Conservation (phyloP, 1,140 invertebrate species). For the Heliconius congener region DNA sequence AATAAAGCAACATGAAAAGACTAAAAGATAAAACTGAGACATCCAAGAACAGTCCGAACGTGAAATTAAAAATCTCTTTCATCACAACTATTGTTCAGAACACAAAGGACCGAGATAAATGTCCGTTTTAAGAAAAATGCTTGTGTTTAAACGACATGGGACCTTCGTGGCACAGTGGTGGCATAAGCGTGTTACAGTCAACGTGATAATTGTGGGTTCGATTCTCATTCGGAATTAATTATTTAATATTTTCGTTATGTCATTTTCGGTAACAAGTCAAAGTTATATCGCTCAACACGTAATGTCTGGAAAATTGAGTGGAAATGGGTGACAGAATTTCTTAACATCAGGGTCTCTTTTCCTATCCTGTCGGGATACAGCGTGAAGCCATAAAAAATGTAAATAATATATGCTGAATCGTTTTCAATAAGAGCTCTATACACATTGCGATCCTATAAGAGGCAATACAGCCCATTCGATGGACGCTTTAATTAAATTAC, state of each 20-base stretch:
- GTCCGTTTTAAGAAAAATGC: conserved; percentile 27
- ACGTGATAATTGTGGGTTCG: too few species aligned
- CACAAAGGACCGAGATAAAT: conserved; percentile 45
- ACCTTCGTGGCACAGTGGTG: too few species aligned
- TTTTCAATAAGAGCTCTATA: conserved; percentile 4
- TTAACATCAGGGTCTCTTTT: background rate
- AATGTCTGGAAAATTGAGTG: too few species aligned
- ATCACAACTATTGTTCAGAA: conserved; percentile 42
- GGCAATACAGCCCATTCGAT: background rate
- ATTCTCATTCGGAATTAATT: too few species aligned
- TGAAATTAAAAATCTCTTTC: conserved; percentile 53
- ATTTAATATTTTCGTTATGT: too few species aligned
- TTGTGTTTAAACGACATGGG: background rate
- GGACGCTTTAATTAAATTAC: conserved; percentile 25
- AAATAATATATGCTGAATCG: conserved; percentile 26
- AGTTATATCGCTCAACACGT: too few species aligned
- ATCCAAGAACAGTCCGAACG: conserved; percentile 37
- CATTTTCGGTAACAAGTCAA: too few species aligned
- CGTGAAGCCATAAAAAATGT: conserved; percentile 10
- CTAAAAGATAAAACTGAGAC: conserved; percentile 34
- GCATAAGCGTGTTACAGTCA: too few species aligned
- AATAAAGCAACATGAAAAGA: conserved; percentile 35
- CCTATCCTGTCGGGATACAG: background rate
- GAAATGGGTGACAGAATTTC: background rate
- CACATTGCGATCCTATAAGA: conserved; percentile 23